These are phyloP conservation scores for Drosophila neonasuta DNA, from an alignment of 2,888 invertebrate species.

Conservation along the genomic window DNA sequence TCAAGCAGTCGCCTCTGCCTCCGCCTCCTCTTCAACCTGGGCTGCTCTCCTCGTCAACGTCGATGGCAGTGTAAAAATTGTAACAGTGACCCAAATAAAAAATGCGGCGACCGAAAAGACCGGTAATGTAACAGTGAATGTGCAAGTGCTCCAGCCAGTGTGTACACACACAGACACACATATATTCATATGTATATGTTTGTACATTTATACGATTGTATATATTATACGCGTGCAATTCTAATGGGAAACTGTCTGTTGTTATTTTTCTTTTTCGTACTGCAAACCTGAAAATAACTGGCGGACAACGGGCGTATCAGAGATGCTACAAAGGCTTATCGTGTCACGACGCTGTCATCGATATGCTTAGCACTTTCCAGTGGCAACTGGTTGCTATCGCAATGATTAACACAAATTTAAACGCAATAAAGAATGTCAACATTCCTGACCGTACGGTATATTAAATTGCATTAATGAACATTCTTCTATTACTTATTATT, in stretches of 20 bases:
- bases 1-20: neutral
- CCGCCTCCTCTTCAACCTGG: slow-evolving; percentile 20
- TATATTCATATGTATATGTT: slow-evolving; percentile 5
- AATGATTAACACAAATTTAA: neutral
- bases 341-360: slow-evolving; percentile 37
- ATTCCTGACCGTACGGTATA: neutral
- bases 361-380: neutral
- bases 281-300: slow-evolving; percentile 60
- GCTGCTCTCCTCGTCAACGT: slow-evolving; percentile 26
- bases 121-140: slow-evolving; percentile 78
- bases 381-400: neutral
- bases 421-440: neutral
- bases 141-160: slow-evolving; percentile 55
- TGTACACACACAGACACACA: slow-evolving; percentile 12
- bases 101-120: slow-evolving; percentile 74
- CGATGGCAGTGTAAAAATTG: slow-evolving; percentile 51
- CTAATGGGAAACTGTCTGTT: slow-evolving; percentile 57
- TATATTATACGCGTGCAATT: slow-evolving; percentile 66
- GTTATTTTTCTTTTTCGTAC: slow-evolving; percentile 20
- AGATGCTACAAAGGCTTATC: slow-evolving; percentile 27
- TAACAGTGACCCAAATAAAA: slow-evolving; percentile 79
- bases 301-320: slow-evolving; percentile 14
- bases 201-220: slow-evolving; percentile 17
- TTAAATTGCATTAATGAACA: neutral
- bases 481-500: neutral